Evolutionary conservation across 2,888 invertebrate genomes (phyloP), one percentile per base, ranked within the genome.

Genomic region (Adela reaumurella): DNA sequence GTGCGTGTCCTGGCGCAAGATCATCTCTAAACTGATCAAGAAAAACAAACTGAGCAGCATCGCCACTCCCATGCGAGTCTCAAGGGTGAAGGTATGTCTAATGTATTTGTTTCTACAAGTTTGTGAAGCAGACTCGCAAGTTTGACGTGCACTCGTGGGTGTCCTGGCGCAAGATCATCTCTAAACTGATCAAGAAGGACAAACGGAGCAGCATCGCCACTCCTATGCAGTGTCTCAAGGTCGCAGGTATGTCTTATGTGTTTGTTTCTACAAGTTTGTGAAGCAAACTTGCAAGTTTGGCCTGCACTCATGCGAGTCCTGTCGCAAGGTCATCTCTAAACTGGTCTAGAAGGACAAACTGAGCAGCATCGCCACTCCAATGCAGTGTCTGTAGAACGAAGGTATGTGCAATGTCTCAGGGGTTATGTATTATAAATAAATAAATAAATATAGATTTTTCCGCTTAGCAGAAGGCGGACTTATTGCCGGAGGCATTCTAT

Each of bases 61-160:
- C 56, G 73, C 77, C 43, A 70, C 82, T 43, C 68, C 79, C 20
- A 76, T 88, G 63, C 83, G 58, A 88, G 89, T 68, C 79, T 85
- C 59, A 84, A 85, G 61, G 87, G 87, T 54, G 86, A 87, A 70
- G 85, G 81, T 81, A 55, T 51, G 57, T 62, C n/a, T n/a, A n/a
- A n/a, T n/a, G n/a, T n/a, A 83, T 88, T 41, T 82, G 90, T 46
- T 88, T 86, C 64, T 87, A 87, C 67, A 85, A 88, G 61, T 89
- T 89, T 64, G 83, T 89, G 10, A 86, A 87, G 60, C 90, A 91
- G 70, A 88, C 90, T 19, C 82, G 90, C 52, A 92, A 92, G 64
- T 92, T 90, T 65, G 92, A 92, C 28, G 88, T 90, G 52, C 86
- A 87, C 61, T 89, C 90, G 56, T 94, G 94, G 67, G 90, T 91